Evolutionary conservation across 1,140 invertebrate genomes (phyloP).

Genomic region (Drosophila simulans): DNA sequence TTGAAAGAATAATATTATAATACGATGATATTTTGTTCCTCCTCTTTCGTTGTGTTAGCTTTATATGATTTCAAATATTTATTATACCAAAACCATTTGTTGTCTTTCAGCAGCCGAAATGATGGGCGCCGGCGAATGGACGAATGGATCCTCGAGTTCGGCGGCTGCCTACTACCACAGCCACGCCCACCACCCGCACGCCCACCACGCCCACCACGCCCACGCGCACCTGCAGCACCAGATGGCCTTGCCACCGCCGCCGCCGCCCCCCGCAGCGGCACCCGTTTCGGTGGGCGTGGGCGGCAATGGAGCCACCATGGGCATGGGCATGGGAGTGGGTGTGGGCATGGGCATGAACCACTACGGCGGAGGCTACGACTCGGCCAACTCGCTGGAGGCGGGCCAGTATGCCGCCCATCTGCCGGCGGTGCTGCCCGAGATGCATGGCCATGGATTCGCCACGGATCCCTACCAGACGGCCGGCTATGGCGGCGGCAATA

Average conservation of each 20-base stretch:
- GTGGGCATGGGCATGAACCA: constrained; percentile 45
- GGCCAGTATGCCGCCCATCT: constrained; percentile 68
- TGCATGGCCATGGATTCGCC: constrained; percentile 79
- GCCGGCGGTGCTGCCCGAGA: constrained; percentile 76
- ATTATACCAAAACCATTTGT: too few relatives aligned
- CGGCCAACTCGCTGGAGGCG: constrained; percentile 43
- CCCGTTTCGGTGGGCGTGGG: constrained; percentile 83
- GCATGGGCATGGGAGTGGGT: constrained; percentile 32
- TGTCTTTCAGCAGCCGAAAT: constrained; percentile 80
- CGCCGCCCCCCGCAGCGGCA: constrained; percentile 81
- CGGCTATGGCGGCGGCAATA: constrained; percentile 77
- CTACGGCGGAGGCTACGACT: constrained; percentile 68
- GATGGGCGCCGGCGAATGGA: constrained; percentile 85
- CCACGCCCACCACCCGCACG: constrained; percentile 60
- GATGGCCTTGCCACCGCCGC: constrained; percentile 83
- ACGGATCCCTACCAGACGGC: constrained; percentile 82
- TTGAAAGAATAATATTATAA: background rate
- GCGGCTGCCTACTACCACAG: constrained; percentile 56
- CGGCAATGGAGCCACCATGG: constrained; percentile 40
- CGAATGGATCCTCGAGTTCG: constrained; percentile 48
- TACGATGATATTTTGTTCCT: too few relatives aligned
- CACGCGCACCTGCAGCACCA: constrained; percentile 65
- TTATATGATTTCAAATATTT: too few relatives aligned
- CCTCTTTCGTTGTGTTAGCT: too few relatives aligned
- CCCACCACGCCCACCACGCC: constrained; percentile 55